Base-by-base conservation (phyloP, 2,797 vertebrate genomes). In the Urophycis tenuis region DNA sequence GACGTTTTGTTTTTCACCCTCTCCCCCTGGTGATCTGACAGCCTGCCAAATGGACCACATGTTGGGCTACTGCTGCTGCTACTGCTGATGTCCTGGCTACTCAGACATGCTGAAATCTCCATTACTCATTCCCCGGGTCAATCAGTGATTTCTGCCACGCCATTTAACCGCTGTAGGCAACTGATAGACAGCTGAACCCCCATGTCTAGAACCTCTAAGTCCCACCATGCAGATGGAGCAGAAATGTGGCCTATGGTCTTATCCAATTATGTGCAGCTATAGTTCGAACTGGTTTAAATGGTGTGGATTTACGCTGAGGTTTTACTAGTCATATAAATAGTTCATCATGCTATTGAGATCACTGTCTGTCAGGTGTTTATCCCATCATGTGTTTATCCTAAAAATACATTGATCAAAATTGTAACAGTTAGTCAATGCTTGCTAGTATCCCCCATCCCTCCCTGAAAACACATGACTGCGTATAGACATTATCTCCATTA, bases 101-200 rank as follows among this genome's bases (percentile, higher is more conserved):
- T 78, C 78, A 88, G 82, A 86, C 74, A 85, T 79, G 83, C 87
- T 79, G 79, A 78, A 87, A 88, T 81, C 60, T 29, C 78, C 81
- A 77, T 84, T 80, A 74, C 83, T 84, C 85, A 80, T 81, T 88
- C 83, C 87, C 80, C 84, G 85, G 87, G 86, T 88, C 87, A 90
- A 86, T 84, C 81, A 76, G 70, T 69, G 32, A 79, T 83, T 67
- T 1, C 76, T 45, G 77, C 75, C 14, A 75, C 15, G 33, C 70
- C 33, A 30, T 69, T 79, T 39, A 77, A 36, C 76, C 77, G 12
- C 33, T 5, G 1, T 77, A 79, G 31, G 75, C 67, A 7, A 39
- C 75, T 49, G 30, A 70, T 10, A 30, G 29, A 67, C 67, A 67
- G 49, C 10, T n/a, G 31, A 53, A 25, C 9, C 60, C 60, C 15